Percentiles rank a stretch among this genome's conserved stretches.
phyloP scores from a whole-genome alignment of 1,140 invertebrate genomes.

The Hyles euphorbiae region DNA sequence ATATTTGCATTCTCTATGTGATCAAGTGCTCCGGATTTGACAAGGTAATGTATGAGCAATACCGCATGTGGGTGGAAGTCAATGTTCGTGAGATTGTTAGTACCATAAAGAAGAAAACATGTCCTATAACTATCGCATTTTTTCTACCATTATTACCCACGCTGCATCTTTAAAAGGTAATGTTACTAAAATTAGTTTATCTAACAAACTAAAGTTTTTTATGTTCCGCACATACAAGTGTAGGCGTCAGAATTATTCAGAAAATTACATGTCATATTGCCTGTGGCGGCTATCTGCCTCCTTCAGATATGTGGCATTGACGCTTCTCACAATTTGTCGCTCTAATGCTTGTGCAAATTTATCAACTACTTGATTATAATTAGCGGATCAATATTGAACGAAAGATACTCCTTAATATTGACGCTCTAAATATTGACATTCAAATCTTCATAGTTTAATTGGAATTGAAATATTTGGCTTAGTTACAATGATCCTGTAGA shows the following conservation, averaged over 20 bases:
- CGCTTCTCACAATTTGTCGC: conserved; percentile 9
- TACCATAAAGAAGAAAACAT: not conserved
- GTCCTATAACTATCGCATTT: not conserved
- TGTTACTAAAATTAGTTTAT: too few species aligned
- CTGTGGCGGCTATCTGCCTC: not conserved
- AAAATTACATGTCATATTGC: not conserved
- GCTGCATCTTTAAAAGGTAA: too few species aligned
- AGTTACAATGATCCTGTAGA: not conserved
- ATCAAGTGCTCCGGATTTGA: conserved; percentile 39
- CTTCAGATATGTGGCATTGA: conserved; percentile 14
- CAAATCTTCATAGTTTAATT: not conserved
- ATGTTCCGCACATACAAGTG: too few species aligned
- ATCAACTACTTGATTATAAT: not conserved
- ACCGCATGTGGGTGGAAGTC: conserved; percentile 20
- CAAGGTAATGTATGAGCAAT: conserved; percentile 33
- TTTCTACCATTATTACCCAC: too few species aligned
- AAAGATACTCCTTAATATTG: conserved; percentile 3
- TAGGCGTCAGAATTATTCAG: too few species aligned
- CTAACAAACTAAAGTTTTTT: too few species aligned
- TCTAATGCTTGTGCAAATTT: conserved; percentile 19
- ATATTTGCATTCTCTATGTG: conserved; percentile 14
- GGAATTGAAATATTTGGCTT: not conserved
- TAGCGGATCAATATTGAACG: conserved; percentile 4
- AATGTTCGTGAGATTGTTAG: not conserved
- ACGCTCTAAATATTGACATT: conserved; percentile 5